A percentile compares a stretch with the other conserved stretches of the same genome.
Evolutionary conservation across 2,113 vertebrate species (phyloP).

Genomic region (Rhinolophus ferrumequinum): DNA sequence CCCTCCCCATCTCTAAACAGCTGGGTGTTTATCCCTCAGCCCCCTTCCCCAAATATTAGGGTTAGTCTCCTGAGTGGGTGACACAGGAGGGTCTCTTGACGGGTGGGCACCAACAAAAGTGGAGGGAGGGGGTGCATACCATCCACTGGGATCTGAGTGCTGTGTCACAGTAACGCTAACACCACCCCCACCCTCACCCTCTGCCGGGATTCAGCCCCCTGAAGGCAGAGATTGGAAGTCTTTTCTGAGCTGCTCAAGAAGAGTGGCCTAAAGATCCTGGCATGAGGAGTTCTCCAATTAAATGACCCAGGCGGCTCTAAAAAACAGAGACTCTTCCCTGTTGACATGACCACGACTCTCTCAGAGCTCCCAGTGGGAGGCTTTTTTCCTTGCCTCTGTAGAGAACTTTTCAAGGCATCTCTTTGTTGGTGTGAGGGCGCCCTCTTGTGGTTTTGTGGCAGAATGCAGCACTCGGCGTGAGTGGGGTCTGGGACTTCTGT

Average conservation of each 20-base stretch:
- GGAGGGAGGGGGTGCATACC: neutral
- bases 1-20: neutral
- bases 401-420: fast-evolving
- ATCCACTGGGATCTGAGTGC: neutral
- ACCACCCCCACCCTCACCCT: neutral
- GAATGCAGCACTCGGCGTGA: neutral
- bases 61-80: neutral
- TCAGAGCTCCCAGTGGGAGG: neutral
- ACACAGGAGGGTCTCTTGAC: neutral
- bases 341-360: neutral
- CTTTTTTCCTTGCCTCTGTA: neutral
- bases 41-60: neutral
- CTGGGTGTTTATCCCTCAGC: neutral
- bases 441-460: conserved; percentile 63
- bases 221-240: neutral
- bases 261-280: neutral
- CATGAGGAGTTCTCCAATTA: neutral
- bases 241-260: neutral
- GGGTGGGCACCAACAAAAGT: neutral
- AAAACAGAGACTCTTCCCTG: no score
- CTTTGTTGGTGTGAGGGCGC: conserved; percentile 69
- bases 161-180: fast-evolving
- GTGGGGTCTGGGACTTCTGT: neutral
- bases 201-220: neutral
- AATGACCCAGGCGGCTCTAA: neutral